Conservation (phyloP, 2,888 invertebrate genomes). For the Epinotia demarniana region DNA sequence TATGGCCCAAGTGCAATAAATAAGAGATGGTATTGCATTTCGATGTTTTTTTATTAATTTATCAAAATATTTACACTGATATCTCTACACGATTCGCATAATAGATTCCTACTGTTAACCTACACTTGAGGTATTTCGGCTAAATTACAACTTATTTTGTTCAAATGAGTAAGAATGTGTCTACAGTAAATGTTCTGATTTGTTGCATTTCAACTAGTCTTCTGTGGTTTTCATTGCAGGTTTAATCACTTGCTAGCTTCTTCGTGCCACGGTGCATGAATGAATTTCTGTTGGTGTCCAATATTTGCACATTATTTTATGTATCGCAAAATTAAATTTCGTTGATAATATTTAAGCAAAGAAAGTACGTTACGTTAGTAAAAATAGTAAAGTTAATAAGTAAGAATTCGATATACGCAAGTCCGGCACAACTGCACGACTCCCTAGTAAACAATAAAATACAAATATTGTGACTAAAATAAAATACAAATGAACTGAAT, state of each 20-base stretch:
- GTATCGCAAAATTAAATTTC: background rate
- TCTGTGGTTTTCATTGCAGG: constrained; percentile 16
- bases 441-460: too few species aligned
- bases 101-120: constrained; percentile 26
- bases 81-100: constrained; percentile 52
- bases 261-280: constrained; percentile 23
- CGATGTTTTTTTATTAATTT: constrained; percentile 59
- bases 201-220: constrained; percentile 9
- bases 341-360: too few species aligned
- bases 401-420: too few species aligned
- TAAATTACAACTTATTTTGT: constrained; percentile 41
- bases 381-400: too few species aligned
- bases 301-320: constrained; percentile 7
- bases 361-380: too few species aligned
- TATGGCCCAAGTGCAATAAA: constrained; percentile 31
- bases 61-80: constrained; percentile 67
- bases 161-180: constrained; percentile 9
- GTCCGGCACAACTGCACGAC: too few species aligned
- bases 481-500: too few species aligned
- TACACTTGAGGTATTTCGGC: constrained; percentile 59
- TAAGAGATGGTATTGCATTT: constrained; percentile 45
- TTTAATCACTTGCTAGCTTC: constrained; percentile 16
- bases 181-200: background rate
- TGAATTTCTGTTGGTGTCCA: constrained; percentile 37
- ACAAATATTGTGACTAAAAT: too few species aligned